Evolutionary conservation across 2,888 invertebrate species (phyloP), one percentile per base, ranked within the genome.

Genomic region (Heliconius sara): DNA sequence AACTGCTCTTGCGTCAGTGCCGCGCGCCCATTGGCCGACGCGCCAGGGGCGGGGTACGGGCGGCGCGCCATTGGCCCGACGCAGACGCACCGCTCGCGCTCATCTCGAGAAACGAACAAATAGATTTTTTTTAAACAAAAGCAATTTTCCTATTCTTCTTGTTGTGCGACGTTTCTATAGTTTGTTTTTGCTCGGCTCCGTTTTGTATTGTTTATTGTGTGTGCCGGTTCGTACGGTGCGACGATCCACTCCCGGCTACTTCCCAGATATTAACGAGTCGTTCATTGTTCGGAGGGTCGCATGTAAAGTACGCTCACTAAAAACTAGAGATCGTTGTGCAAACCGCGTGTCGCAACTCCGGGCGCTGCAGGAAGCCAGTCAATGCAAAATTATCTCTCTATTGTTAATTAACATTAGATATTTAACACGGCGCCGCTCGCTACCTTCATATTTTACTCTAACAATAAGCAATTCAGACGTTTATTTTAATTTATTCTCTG

Each of bases 101-200:
- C 94, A 91, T 93, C 94, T 93, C 92, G 90, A 91, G 91, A 92
- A 91, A 89, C 91, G 91, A 93, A 93, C 94, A 93, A 94, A 94
- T 94, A 94, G 93, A 93, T 94, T 94, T 95, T 94, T 87, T 95
- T 94, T 93, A 93, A 93, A 94, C 93, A 93, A 94, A 94, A 94
- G 93, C 92, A 94, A 95, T 95, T 95, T 95, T 95, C 94, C 95
- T 95, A 95, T 94, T 94, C 93, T 95, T 95, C 94, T 94, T 95
- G 93, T 95, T 95, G 93, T 87, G 88, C 89, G 90, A 88, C 88
- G 93, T 93, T 93, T 91, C 88, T 91, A 91, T 92, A 93, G 94
- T 93, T 94, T 91, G 94, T 94, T 95, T 94, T 94, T 94, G 92
- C 90, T 90, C 87, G 87, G 87, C 87, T 87, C 88, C 91, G 92